phyloP scores from a whole-genome alignment of 2,888 invertebrate genomes.

The Lissocephala sabroskyi region DNA sequence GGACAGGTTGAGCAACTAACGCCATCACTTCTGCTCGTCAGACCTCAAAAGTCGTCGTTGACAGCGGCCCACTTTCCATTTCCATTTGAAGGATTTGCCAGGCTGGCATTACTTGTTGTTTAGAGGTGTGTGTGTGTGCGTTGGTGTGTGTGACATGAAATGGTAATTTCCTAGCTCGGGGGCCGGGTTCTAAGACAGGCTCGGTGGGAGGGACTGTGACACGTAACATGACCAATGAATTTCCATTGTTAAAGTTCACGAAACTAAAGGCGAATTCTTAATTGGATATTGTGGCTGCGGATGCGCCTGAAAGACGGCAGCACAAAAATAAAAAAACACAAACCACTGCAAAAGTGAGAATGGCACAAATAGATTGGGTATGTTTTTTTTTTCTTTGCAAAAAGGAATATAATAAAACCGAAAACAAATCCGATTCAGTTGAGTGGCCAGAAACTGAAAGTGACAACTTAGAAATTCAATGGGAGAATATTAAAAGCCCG shows the following conservation, averaged over 20 bases:
- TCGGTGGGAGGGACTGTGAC: conserved; percentile 1
- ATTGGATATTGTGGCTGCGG: conserved; percentile 52
- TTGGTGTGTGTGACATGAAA: conserved; percentile 36
- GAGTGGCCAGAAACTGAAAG: too few relatives aligned
- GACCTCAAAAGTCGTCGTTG: conserved; percentile 9
- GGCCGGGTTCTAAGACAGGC: conserved; percentile 6
- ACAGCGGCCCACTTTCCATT: conserved; percentile 28
- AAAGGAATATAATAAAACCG: too few relatives aligned
- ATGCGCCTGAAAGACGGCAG: conserved; percentile 40
- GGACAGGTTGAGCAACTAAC: background rate
- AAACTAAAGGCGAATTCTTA: conserved; percentile 56
- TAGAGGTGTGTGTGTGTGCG: conserved; percentile 5
- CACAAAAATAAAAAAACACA: conserved; percentile 1
- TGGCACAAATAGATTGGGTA: too few relatives aligned
- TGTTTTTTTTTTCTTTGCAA: too few relatives aligned
- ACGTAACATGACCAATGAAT: conserved; percentile 17
- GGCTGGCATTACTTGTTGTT: background rate
- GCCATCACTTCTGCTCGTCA: conserved; percentile 2
- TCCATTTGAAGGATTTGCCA: background rate
- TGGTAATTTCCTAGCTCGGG: conserved; percentile 44
- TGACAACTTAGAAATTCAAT: too few relatives aligned
- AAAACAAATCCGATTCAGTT: too few relatives aligned
- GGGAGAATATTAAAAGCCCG: too few relatives aligned
- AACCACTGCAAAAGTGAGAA: conserved; percentile 3
- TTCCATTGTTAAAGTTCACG: conserved; percentile 42